Conservation (phyloP, 2,888 invertebrate genomes). For the Xanthia togata region DNA sequence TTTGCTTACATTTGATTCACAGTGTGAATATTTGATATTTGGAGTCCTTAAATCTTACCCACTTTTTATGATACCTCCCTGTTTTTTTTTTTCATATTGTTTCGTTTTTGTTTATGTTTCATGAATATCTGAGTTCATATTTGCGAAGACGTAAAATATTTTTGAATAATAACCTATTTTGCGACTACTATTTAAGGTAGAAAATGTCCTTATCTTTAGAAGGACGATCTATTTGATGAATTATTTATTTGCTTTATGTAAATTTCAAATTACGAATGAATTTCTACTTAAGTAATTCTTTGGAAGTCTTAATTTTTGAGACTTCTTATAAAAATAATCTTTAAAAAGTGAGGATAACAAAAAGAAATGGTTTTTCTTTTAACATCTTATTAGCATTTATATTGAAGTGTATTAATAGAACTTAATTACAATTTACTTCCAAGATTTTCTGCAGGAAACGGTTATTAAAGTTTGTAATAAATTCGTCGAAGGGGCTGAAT, state of each 20-base stretch:
- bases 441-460: background rate
- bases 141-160: constrained; percentile 14
- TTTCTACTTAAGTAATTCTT: constrained; percentile 59
- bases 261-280: constrained; percentile 69
- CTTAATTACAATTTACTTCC: constrained; percentile 5
- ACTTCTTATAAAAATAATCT: constrained; percentile 30
- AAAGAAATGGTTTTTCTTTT: constrained; percentile 39
- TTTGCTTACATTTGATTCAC: constrained; percentile 44
- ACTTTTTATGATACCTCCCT: constrained; percentile 36
- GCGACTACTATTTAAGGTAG: constrained; percentile 29
- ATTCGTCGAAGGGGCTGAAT: background rate
- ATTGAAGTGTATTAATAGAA: constrained; percentile 43
- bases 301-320: constrained; percentile 58
- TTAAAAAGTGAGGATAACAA: constrained; percentile 48
- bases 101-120: constrained; percentile 42
- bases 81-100: constrained; percentile 37
- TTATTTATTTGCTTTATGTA: constrained; percentile 73
- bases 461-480: constrained; percentile 1
- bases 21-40: constrained; percentile 54
- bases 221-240: constrained; percentile 66
- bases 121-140: constrained; percentile 41
- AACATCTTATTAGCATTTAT: constrained; percentile 52
- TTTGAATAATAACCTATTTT: constrained; percentile 30
- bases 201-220: constrained; percentile 45
- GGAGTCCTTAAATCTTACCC: constrained; percentile 34